These are phyloP conservation scores for Malthinus flaveolus DNA, from an alignment of 2,888 invertebrate genomes.

Conservation along the genomic window DNA sequence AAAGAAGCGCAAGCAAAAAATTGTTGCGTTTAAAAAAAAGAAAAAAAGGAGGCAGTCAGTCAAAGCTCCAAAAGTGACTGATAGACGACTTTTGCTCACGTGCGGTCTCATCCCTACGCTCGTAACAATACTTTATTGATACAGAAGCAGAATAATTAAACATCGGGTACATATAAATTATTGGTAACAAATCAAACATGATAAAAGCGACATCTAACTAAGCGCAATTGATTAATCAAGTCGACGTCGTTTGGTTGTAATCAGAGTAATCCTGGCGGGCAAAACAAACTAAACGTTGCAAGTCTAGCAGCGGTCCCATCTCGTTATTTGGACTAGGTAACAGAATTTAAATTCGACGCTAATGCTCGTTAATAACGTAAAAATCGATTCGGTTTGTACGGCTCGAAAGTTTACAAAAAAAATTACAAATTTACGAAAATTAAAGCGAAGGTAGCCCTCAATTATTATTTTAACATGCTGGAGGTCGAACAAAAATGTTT, in stretches of 20 bases:
- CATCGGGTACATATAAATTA: no score
- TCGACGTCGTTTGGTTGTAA: constrained; percentile 30
- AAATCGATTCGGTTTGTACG: constrained; percentile 33
- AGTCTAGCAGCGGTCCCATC: constrained; percentile 25
- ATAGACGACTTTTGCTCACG: no score
- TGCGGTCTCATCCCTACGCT: no score
- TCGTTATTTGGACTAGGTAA: constrained; percentile 33
- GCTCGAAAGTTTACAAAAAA: constrained; percentile 27
- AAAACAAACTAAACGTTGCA: constrained; percentile 28
- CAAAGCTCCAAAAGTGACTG: no score
- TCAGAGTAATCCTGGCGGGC: constrained; percentile 20
- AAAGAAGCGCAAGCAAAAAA: no score
- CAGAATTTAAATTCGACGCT: constrained; percentile 27
- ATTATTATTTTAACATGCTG: no score
- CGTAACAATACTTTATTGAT: no score
- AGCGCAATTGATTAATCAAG: constrained; percentile 28
- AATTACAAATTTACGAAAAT: constrained; percentile 20
- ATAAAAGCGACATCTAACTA: constrained; percentile 20
- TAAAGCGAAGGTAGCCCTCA: background rate
- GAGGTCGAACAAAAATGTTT: no score
- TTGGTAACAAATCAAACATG: constrained; percentile 24
- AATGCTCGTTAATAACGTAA: constrained; percentile 28
- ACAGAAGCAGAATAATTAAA: no score
- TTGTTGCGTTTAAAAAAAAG: no score
- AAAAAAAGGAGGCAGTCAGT: no score